These are phyloP conservation scores for Oreohelix idahoensis DNA, from an alignment of 1,140 invertebrate species.

Conservation along the genomic window DNA sequence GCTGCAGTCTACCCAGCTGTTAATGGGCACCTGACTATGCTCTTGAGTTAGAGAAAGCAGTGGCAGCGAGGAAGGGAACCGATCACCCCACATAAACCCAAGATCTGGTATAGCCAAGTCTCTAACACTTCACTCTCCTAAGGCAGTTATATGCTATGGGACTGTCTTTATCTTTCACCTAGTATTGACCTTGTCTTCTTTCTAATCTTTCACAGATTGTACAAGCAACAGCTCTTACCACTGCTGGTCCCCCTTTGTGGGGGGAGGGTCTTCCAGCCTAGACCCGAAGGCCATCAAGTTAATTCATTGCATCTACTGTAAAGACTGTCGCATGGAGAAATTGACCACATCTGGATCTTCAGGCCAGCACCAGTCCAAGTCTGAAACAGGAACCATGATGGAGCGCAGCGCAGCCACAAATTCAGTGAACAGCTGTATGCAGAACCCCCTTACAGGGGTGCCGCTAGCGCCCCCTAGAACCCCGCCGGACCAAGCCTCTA, in stretches of 20 bases:
- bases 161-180: too few species aligned
- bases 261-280: conserved; percentile 51
- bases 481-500: conserved; percentile 93
- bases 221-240: conserved; percentile 6
- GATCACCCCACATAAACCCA: too few species aligned
- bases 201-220: conserved; percentile 35
- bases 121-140: too few species aligned
- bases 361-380: background rate
- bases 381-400: background rate
- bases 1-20: too few species aligned
- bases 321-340: conserved; percentile 78
- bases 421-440: background rate
- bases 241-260: conserved; percentile 68
- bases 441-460: background rate
- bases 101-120: too few species aligned
- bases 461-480: conserved; percentile 76
- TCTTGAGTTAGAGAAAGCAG: too few species aligned
- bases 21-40: too few species aligned
- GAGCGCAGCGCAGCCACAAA: background rate
- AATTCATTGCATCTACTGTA: conserved; percentile 72
- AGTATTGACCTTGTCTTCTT: too few species aligned
- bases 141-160: too few species aligned
- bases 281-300: conserved; percentile 69
- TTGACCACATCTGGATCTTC: conserved; percentile 50
- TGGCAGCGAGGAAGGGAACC: too few species aligned